These are phyloP conservation scores for Theropithecus gelada DNA, from an alignment of 2,113 vertebrate species.

Conservation along the genomic window DNA sequence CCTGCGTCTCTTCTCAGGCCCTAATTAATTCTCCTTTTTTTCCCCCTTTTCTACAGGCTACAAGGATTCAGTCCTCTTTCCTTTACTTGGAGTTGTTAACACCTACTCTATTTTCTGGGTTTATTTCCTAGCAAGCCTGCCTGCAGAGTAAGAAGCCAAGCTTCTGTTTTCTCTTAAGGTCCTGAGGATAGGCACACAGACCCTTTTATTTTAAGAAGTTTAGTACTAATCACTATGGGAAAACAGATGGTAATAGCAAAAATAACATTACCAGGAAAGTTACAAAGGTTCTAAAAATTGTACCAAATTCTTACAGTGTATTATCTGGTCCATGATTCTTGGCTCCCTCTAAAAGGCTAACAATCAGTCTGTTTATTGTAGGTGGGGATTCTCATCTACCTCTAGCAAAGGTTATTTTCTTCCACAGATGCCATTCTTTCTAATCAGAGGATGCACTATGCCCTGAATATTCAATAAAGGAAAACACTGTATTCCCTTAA, in stretches of 20 bases:
- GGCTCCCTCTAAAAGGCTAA: neutral
- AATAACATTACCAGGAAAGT: slow-evolving; percentile 48
- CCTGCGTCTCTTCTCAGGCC: neutral
- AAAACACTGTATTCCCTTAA: neutral
- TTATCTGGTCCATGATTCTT: neutral
- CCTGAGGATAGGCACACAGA: slow-evolving; percentile 38
- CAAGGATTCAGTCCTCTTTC: neutral
- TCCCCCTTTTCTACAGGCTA: neutral
- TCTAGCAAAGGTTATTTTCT: neutral
- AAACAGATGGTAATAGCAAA: slow-evolving; percentile 66
- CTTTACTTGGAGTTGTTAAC: neutral
- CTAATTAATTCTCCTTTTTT: neutral
- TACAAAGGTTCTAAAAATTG: slow-evolving; percentile 57
- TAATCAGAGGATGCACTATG: neutral
- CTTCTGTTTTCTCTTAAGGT: slow-evolving; percentile 36
- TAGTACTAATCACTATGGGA: slow-evolving; percentile 53
- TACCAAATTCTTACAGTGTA: neutral
- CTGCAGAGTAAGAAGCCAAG: neutral
- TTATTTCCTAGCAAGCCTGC: neutral
- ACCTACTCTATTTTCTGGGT: neutral
- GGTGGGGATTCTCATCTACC: neutral
- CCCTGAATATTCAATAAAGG: neutral
- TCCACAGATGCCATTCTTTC: neutral
- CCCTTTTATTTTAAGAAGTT: slow-evolving; percentile 66
- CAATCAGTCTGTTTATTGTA: neutral